Evolutionary conservation across 1,140 invertebrate species (phyloP).

Genomic region (Lanistes nyassanus): DNA sequence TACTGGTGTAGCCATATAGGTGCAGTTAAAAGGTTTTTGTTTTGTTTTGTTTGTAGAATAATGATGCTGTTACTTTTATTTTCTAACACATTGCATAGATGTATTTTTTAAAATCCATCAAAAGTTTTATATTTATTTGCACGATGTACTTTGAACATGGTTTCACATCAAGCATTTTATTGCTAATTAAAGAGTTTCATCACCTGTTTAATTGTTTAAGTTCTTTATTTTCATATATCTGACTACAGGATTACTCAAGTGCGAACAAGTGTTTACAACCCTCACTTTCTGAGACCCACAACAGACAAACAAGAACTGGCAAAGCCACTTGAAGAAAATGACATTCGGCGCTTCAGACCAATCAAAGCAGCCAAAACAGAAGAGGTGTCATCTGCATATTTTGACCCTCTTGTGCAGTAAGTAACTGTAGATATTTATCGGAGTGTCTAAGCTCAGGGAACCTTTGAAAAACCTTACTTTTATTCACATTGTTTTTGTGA

Average conservation of each 20-base stretch:
- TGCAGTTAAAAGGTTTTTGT: too few species aligned
- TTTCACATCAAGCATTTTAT: too few species aligned
- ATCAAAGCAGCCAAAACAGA: constrained; percentile 55
- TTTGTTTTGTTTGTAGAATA: too few species aligned
- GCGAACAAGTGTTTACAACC: constrained; percentile 33
- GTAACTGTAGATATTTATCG: constrained; percentile 25
- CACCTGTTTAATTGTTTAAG: neutral
- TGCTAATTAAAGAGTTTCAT: neutral
- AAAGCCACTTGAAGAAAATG: constrained; percentile 38
- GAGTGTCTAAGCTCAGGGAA: too few species aligned
- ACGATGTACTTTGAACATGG: too few species aligned
- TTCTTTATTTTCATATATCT: neutral
- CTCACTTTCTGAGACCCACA: constrained; percentile 40
- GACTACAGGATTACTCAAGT: constrained; percentile 38
- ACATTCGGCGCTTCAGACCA: constrained; percentile 43
- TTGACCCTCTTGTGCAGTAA: constrained; percentile 46
- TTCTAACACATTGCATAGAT: too few species aligned
- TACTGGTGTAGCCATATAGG: too few species aligned
- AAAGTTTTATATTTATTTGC: too few species aligned
- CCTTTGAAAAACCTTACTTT: too few species aligned
- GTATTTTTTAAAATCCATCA: too few species aligned
- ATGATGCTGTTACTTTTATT: too few species aligned
- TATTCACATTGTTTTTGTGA: too few species aligned
- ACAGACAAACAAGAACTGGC: constrained; percentile 39
- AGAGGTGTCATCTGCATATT: constrained; percentile 43